A percentile compares a stretch with the other conserved stretches of the same genome.
These are phyloP conservation scores for Indri indri DNA, from an alignment of 2,113 vertebrate species.

Conservation along the genomic window DNA sequence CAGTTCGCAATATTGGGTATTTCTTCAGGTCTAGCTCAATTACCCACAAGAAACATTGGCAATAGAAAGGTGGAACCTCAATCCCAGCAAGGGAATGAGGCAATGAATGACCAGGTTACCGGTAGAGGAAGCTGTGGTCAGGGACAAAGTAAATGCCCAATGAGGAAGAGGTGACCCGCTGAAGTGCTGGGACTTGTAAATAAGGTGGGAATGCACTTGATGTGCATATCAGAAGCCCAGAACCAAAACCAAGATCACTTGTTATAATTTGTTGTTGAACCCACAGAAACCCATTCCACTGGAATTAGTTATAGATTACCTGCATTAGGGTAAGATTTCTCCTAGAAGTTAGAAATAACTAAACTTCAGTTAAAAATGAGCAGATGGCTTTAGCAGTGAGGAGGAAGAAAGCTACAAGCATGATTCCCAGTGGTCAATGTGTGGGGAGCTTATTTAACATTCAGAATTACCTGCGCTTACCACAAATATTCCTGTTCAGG, in stretches of 20 bases:
- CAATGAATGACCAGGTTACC: not conserved
- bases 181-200: not conserved
- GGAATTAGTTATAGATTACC: not conserved
- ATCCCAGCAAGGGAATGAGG: not conserved
- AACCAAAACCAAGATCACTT: not conserved
- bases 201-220: not conserved
- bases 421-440: not conserved
- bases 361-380: not conserved
- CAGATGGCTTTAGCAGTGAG: not conserved
- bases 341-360: not conserved
- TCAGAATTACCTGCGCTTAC: not conserved
- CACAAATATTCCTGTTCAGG: not conserved
- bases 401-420: not conserved
- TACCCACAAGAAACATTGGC: not conserved
- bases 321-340: not conserved
- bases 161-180: not conserved
- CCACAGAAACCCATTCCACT: not conserved
- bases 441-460: not conserved
- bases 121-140: not conserved
- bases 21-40: not conserved
- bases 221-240: not conserved
- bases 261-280: not conserved
- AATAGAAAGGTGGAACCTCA: not conserved
- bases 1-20: not conserved
- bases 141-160: not conserved